Evolutionary conservation across 2,888 invertebrate genomes (phyloP).

Genomic region (Lasioglossum malachurum): DNA sequence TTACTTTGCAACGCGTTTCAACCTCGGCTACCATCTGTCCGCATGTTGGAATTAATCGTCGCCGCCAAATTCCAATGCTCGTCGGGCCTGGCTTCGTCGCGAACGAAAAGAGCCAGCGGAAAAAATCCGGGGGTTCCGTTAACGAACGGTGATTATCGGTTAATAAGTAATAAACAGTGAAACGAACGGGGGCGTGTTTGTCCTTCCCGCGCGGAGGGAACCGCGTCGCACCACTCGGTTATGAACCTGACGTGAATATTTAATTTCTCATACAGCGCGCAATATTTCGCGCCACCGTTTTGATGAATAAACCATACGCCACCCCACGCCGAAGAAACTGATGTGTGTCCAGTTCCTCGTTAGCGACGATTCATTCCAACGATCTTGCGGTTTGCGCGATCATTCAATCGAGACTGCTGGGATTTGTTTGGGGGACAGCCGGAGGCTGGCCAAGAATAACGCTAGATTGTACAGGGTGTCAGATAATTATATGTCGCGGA

Average conservation of each 20-base stretch:
- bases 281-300: constrained; percentile 19
- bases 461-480: background rate
- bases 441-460: background rate
- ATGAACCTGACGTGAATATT: constrained; percentile 51
- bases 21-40: constrained; percentile 1
- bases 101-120: background rate
- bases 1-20: constrained; percentile 2
- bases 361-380: constrained; percentile 1
- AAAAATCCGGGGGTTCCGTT: background rate
- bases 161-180: constrained; percentile 54
- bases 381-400: constrained; percentile 10
- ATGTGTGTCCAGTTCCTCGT: background rate
- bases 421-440: background rate
- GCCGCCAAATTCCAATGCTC: background rate
- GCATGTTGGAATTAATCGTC: constrained; percentile 23
- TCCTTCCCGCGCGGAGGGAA: background rate
- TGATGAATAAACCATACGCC: constrained; percentile 24
- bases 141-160: constrained; percentile 35
- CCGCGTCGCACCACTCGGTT: constrained; percentile 14
- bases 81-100: background rate
- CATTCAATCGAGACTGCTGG: background rate
- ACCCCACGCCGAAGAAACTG: background rate
- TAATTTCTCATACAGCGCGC: constrained; percentile 41
- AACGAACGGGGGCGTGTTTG: constrained; percentile 12
- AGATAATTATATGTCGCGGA: too few relatives aligned